phyloP scores from a whole-genome alignment of 2,113 vertebrate species.

The Platichthys flesus region DNA sequence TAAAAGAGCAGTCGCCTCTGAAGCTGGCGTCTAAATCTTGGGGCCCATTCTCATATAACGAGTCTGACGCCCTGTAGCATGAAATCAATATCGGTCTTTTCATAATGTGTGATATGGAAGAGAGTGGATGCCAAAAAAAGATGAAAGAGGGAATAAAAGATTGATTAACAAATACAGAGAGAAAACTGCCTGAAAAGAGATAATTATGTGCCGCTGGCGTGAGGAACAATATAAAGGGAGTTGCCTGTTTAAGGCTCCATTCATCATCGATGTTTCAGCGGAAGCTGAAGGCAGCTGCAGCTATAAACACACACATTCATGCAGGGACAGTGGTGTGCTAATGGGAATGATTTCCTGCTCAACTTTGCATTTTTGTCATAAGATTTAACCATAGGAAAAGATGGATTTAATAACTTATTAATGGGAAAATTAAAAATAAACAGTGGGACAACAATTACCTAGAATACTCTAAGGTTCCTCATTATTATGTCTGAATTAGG shows the following conservation, averaged over 20 bases:
- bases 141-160: slow-evolving; percentile 46
- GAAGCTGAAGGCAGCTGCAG: slow-evolving; percentile 15
- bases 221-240: slow-evolving; percentile 33
- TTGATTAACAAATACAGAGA: slow-evolving; percentile 43
- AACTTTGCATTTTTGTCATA: slow-evolving; percentile 13
- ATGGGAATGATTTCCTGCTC: slow-evolving; percentile 18
- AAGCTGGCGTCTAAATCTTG: slow-evolving; percentile 9
- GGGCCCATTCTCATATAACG: slow-evolving; percentile 1
- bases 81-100: slow-evolving; percentile 55
- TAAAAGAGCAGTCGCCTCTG: slow-evolving; percentile 24
- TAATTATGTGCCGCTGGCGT: slow-evolving; percentile 31
- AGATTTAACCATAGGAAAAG: slow-evolving; percentile 9
- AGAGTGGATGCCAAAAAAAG: slow-evolving; percentile 31
- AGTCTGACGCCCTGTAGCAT: slow-evolving; percentile 36
- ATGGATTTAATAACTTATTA: neutral
- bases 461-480: neutral
- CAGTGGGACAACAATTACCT: neutral
- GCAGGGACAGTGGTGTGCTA: slow-evolving; percentile 5
- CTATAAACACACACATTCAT: slow-evolving; percentile 16
- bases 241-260: slow-evolving; percentile 37
- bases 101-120: slow-evolving; percentile 31
- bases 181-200: slow-evolving; percentile 19
- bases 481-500: slow-evolving; percentile 2
- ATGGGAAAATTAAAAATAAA: slow-evolving; percentile 6
- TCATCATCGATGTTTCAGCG: slow-evolving; percentile 41